Evolutionary conservation across 2,113 vertebrate species (phyloP), one percentile per base, ranked within the genome.

Genomic region (Lycocorax pyrrhopterus): DNA sequence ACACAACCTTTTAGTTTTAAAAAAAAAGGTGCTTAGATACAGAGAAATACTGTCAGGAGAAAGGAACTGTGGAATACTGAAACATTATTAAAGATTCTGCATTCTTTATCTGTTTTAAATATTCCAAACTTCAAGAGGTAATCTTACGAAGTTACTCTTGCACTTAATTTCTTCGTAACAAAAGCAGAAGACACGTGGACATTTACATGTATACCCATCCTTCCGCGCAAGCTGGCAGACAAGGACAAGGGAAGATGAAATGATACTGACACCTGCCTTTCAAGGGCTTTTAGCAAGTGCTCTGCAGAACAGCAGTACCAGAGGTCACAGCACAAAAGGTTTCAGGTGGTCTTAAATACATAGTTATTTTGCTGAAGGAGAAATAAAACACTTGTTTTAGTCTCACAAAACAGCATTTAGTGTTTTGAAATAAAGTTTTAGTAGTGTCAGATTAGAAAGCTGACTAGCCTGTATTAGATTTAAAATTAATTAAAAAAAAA

Each of bases 351-450:
- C 51, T 81, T 64, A 86, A 82, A 68, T 71, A 89, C 13, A 58
- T 10, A 56, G 29, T 37, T 86, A 58, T 83, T 87, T 85, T 78
- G 73, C 88, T 90, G 72, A 92, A 81, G 89, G 82, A 94, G 73
- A 87, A 79, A 63, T 64, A 74, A 94, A 91, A 32, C 64, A 25
- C 13, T 33, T 80, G 77, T 73, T 96, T 82, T 83, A 67, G 63
- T 91, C 85, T 84, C 85, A 64, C 71, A 71, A 77, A 43, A 68
- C n/a, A 94, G 83, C 64, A 66, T 76, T 81, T 97, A 97, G 96
- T 97, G 94, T 96, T 96, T 69, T 95, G 77, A 95, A 84, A 68
- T 74, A 44, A 53, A 49, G 52, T 56, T 73, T 64, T 75, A 69
- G 30, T 89, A 96, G 89, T 93, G 85, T 93, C 67, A 77, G 47